phyloP scores from a whole-genome alignment of 2,113 vertebrate genomes.

The Spea bombifrons region DNA sequence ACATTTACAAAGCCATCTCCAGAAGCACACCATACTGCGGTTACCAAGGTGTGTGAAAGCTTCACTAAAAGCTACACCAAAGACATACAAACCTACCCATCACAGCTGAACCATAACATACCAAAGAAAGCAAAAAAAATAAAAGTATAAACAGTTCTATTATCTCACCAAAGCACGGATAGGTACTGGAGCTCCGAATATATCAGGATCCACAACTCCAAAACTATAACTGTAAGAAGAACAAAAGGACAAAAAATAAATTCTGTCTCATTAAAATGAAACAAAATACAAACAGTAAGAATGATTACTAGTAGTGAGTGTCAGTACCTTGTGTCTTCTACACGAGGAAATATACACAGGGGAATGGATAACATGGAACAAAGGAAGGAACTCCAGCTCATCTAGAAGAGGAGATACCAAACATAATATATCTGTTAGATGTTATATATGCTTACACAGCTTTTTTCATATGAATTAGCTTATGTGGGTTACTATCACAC shows the following conservation, averaged over 20 bases:
- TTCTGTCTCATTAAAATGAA: neutral
- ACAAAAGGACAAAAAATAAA: neutral
- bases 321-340: slow-evolving; percentile 85
- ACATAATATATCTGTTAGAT: no score
- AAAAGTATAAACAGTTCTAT: neutral
- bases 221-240: slow-evolving; percentile 76
- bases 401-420: slow-evolving; percentile 63
- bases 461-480: no score
- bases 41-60: no score
- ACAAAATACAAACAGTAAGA: neutral
- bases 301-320: no score
- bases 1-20: no score
- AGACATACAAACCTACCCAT: no score
- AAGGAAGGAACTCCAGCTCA: slow-evolving; percentile 84
- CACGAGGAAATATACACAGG: slow-evolving; percentile 79
- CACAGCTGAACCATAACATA: no score
- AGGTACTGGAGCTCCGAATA: slow-evolving; percentile 84
- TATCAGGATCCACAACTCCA: slow-evolving; percentile 76
- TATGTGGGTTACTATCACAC: no score
- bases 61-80: no score
- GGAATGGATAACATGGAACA: slow-evolving; percentile 81
- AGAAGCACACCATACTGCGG: no score
- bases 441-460: no score
- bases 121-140: no score
- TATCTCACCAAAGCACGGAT: slow-evolving; percentile 83